phyloP scores from a whole-genome alignment of 2,113 vertebrate genomes.

The Nesogale talazaci region DNA sequence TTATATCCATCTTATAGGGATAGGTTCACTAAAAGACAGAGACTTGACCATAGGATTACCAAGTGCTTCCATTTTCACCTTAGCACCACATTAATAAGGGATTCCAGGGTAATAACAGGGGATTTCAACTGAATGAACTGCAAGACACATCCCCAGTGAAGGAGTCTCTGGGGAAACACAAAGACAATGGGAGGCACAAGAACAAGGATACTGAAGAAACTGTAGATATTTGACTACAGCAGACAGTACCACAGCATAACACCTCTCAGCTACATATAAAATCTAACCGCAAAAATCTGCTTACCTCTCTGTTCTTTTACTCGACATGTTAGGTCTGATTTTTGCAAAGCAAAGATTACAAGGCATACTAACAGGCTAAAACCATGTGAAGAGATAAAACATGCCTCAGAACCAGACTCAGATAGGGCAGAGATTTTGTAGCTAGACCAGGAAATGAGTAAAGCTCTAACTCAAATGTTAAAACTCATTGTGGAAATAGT shows the following conservation, averaged over 20 bases:
- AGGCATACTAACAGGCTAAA: not conserved
- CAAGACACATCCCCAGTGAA: not conserved
- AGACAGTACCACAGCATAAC: too few relatives aligned
- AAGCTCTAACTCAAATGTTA: not conserved
- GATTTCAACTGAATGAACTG: not conserved
- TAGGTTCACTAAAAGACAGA: not conserved
- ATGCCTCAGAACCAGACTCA: not conserved
- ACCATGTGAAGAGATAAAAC: not conserved
- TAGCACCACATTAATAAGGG: not conserved
- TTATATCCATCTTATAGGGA: not conserved
- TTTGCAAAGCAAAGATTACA: not conserved
- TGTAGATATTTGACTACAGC: too few relatives aligned
- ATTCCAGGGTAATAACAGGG: not conserved
- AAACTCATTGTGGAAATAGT: not conserved
- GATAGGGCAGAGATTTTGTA: constrained; percentile 24
- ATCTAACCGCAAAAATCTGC: not conserved
- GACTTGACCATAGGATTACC: not conserved
- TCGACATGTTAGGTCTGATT: too few relatives aligned
- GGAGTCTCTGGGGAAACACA: too few relatives aligned
- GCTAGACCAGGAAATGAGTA: not conserved
- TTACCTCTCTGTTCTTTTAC: constrained; percentile 13
- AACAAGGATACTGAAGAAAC: too few relatives aligned
- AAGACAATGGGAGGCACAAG: too few relatives aligned
- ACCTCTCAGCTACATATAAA: not conserved
- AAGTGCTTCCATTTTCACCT: not conserved